phyloP scores from a whole-genome alignment of 1,140 invertebrate species.

The Drosophila novamexicana region DNA sequence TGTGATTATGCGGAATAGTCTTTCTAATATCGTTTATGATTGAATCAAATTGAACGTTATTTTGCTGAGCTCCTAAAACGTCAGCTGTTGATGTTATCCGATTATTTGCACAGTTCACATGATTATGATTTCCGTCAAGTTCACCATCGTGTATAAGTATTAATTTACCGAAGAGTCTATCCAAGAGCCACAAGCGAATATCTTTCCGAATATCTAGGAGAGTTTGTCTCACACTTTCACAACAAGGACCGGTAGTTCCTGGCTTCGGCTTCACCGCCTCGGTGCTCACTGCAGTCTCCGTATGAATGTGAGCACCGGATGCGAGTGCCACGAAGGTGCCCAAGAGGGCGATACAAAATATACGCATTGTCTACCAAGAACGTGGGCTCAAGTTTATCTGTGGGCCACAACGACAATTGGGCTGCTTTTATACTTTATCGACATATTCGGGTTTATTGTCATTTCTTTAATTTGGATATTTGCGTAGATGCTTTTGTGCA shows the following conservation, averaged over 20 bases:
- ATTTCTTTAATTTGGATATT: constrained; percentile 52
- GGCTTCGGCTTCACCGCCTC: constrained; percentile 33
- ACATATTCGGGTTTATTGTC: constrained; percentile 14
- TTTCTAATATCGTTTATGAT: constrained; percentile 29
- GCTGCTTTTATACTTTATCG: constrained; percentile 60
- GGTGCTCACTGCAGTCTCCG: constrained; percentile 40
- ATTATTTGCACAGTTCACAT: constrained; percentile 50
- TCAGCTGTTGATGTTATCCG: constrained; percentile 23
- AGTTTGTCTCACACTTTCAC: constrained; percentile 75
- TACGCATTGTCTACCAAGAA: constrained; percentile 58
- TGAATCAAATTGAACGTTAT: constrained; percentile 5
- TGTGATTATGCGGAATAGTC: constrained; percentile 22
- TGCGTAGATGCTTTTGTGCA: constrained; percentile 72
- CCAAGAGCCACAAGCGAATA: constrained; percentile 67
- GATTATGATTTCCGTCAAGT: constrained; percentile 50
- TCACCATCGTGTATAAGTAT: constrained; percentile 61
- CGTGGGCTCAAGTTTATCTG: constrained; percentile 50
- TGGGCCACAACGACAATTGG: constrained; percentile 33
- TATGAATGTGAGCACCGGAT: constrained; percentile 45
- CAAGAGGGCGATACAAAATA: constrained; percentile 56
- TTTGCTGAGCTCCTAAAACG: background rate
- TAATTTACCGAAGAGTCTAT: constrained; percentile 68
- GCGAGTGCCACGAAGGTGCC: constrained; percentile 52
- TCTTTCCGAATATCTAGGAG: constrained; percentile 68
- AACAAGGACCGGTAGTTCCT: constrained; percentile 41